Evolutionary conservation across 2,888 invertebrate genomes (phyloP).

Genomic region (Terebella lapidaria): DNA sequence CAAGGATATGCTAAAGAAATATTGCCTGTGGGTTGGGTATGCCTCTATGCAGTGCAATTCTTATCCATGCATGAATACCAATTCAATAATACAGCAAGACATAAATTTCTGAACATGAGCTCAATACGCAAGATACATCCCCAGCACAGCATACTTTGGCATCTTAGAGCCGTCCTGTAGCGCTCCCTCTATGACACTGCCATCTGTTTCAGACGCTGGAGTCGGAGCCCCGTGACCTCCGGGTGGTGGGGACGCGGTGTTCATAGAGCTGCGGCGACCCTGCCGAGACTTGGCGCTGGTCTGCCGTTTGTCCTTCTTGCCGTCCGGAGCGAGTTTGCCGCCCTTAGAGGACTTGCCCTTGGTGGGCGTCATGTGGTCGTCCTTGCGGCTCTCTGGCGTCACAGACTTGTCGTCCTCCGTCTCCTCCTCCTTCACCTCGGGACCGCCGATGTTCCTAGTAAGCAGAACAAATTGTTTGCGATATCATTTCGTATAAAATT

Average conservation of each 20-base stretch:
- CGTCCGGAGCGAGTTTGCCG: slow-evolving; percentile 3
- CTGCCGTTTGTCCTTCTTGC: slow-evolving; percentile 28
- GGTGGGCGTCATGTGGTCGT: slow-evolving; percentile 38
- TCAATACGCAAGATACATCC: not conserved
- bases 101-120: too few relatives aligned
- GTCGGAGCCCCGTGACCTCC: slow-evolving; percentile 32
- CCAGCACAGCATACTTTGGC: slow-evolving; percentile 29
- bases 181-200: slow-evolving; percentile 30
- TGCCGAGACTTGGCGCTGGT: slow-evolving; percentile 35
- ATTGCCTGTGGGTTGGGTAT: too few relatives aligned
- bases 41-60: too few relatives aligned
- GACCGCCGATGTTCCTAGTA: slow-evolving; percentile 7
- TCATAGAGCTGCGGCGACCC: slow-evolving; percentile 33
- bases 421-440: slow-evolving; percentile 41
- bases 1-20: too few relatives aligned
- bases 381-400: slow-evolving; percentile 40
- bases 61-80: too few relatives aligned
- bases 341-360: slow-evolving; percentile 17
- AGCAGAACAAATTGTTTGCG: too few relatives aligned
- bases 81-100: too few relatives aligned
- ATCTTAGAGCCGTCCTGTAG: slow-evolving; percentile 30
- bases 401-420: slow-evolving; percentile 45
- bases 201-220: slow-evolving; percentile 45
- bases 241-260: slow-evolving; percentile 38
- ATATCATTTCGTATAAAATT: too few relatives aligned